Conservation (phyloP, 64 coral and sea anemone genomes). For the Montipora capricornis region DNA sequence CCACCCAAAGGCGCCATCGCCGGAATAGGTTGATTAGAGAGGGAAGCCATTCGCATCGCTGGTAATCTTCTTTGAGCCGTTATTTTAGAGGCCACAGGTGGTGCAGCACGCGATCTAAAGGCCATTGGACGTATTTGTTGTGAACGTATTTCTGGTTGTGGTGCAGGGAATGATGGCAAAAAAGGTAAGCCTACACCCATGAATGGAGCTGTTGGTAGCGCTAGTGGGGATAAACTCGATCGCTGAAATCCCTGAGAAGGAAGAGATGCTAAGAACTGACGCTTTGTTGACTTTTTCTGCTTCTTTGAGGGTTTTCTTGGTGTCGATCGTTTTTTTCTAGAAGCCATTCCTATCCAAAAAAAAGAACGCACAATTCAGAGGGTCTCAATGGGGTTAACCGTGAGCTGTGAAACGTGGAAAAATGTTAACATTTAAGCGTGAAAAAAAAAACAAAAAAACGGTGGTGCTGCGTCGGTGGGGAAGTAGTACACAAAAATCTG, state of each 20-base stretch:
- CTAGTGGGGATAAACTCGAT: background rate
- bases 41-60: background rate
- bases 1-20: background rate
- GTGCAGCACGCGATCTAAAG: background rate
- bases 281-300: slow-evolving; percentile 11
- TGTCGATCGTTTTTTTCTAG: slow-evolving; percentile 30
- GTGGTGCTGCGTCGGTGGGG: too few relatives aligned
- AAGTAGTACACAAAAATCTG: too few relatives aligned
- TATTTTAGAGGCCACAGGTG: background rate
- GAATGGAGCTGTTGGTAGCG: background rate
- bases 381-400: too few relatives aligned
- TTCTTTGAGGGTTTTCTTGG: background rate
- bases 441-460: too few relatives aligned
- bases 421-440: too few relatives aligned
- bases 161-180: background rate
- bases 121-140: background rate
- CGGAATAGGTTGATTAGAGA: background rate
- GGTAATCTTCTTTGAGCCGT: background rate
- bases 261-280: slow-evolving; percentile 6
- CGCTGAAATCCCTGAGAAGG: background rate
- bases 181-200: background rate
- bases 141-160: background rate
- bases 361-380: too few relatives aligned
- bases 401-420: too few relatives aligned
- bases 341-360: slow-evolving; percentile 18